Base-by-base conservation (phyloP, 2,113 vertebrate genomes). In the Myiagra hebetior region DNA sequence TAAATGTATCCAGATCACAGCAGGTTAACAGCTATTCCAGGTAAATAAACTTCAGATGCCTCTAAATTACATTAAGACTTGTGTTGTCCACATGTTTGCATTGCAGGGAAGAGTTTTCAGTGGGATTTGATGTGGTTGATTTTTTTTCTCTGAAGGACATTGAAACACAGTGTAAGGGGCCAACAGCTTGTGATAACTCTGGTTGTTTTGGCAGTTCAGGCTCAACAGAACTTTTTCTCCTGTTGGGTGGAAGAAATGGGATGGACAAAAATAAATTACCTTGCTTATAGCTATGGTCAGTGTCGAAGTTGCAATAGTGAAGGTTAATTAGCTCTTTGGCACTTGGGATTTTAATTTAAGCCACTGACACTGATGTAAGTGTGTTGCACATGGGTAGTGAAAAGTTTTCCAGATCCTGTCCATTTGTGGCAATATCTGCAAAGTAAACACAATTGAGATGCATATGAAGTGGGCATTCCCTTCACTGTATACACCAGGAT, bases 1-100 rank as follows among this genome's bases (percentile, higher is more conserved):
- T 99, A 97, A 99, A 99, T 57, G 98, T 99, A 86, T 99, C 98
- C 93, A 98, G 98, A 95, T 98, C 98, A 87, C 99, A 99, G 91
- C 99, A 98, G 95, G 94, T 98, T 82, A 97, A 98, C 97, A 98
- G 96, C 97, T 98, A 98, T 56, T 98, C 98, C 97, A 99, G 99
- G 99, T 99, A 95, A 96, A 89, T 83, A 42, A 75, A 65, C 56
- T 80, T 44, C 0, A 52, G 15, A 6, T 77, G n/a, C 39, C 85
- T 64, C n/a, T 50, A 19, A 41, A 37, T 74, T 20, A 23, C 2
- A 1, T 28, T 22, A 46, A 88, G 19, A 42, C 33, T 92, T 82
- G 15, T 57, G 28, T 79, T 60, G 22, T 35, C 49, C 55, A 11
- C 0, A 1, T 69, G 39, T 50, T 82, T 65, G 33, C 46, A 7